Percentiles rank a stretch among this genome's conserved stretches.
phyloP scores from a whole-genome alignment of 2,797 vertebrate genomes.

The Sebastiscus albofasciatus region DNA sequence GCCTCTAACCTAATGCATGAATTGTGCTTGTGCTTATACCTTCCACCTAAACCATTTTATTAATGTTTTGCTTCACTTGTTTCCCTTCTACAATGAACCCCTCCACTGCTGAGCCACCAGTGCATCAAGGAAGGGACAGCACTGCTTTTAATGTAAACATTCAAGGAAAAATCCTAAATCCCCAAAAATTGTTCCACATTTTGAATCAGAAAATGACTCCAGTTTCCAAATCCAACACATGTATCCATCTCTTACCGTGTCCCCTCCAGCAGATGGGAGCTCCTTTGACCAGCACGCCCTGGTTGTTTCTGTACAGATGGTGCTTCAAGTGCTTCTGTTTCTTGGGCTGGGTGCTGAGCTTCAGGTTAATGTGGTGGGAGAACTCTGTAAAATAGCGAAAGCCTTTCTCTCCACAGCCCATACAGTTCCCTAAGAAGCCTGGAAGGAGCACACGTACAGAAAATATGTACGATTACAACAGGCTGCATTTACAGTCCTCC shows the following conservation, averaged over 20 bases:
- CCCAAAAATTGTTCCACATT: neutral
- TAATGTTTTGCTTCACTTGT: neutral
- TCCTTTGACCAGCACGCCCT: slow-evolving; percentile 91
- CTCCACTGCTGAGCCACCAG: neutral
- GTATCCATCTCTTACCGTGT: slow-evolving; percentile 82
- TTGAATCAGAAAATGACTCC: neutral
- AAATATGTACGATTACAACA: neutral
- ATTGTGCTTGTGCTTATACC: neutral
- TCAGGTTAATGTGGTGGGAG: slow-evolving; percentile 98
- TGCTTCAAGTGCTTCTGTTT: slow-evolving; percentile 99
- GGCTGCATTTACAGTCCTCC: neutral
- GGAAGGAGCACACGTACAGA: neutral
- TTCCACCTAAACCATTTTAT: neutral
- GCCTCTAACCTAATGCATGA: neutral
- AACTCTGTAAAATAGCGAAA: slow-evolving; percentile 99
- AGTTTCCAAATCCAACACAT: neutral
- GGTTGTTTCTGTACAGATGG: slow-evolving; percentile 90
- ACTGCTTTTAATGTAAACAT: neutral
- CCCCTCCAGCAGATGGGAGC: slow-evolving; percentile 94
- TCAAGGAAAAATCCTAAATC: neutral
- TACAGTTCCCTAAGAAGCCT: slow-evolving; percentile 97
- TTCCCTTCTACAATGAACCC: neutral
- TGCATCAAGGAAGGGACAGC: neutral
- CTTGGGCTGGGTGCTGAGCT: slow-evolving; percentile 96
- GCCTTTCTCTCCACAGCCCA: slow-evolving; percentile 96